Evolutionary conservation across 2,888 invertebrate genomes (phyloP).

Genomic region (Drosophila siamana): DNA sequence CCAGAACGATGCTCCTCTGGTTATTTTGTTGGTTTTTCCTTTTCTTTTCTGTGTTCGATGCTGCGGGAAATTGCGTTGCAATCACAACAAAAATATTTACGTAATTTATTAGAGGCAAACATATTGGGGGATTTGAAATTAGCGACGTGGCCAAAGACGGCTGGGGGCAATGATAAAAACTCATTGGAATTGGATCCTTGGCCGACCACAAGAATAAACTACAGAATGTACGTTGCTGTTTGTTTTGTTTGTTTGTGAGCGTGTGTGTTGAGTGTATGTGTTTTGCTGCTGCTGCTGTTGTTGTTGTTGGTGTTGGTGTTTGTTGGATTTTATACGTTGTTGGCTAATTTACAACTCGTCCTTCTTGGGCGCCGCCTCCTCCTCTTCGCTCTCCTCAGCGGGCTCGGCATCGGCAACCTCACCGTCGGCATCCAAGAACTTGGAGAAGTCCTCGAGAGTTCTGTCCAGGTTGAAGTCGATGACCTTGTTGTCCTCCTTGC

Average conservation of each 20-base stretch:
- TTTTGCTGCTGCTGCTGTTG: slow-evolving; percentile 40
- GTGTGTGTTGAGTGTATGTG: slow-evolving; percentile 33
- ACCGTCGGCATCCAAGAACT: slow-evolving; percentile 97
- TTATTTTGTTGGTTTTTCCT: not conserved
- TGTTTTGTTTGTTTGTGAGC: slow-evolving; percentile 37
- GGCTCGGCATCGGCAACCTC: slow-evolving; percentile 88
- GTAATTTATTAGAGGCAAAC: slow-evolving; percentile 44
- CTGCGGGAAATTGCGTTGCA: slow-evolving; percentile 28
- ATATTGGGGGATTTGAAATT: slow-evolving; percentile 34
- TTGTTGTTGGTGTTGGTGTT: slow-evolving; percentile 58
- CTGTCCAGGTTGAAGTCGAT: slow-evolving; percentile 98
- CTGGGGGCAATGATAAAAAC: slow-evolving; percentile 64
- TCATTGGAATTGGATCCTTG: slow-evolving; percentile 59
- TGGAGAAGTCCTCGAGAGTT: slow-evolving; percentile 95
- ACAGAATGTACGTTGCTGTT: slow-evolving; percentile 79
- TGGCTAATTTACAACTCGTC: slow-evolving; percentile 85
- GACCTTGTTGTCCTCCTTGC: slow-evolving; percentile 94
- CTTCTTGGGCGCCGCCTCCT: slow-evolving; percentile 84
- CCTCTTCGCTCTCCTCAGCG: slow-evolving; percentile 77
- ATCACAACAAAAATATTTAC: slow-evolving; percentile 48
- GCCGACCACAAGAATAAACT: slow-evolving; percentile 68
- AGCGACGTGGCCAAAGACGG: slow-evolving; percentile 42
- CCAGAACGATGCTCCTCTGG: slow-evolving; percentile 28
- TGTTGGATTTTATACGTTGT: slow-evolving; percentile 49
- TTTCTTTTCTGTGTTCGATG: not conserved